Evolutionary conservation across 37 sponge, comb jelly and placozoan species (phyloP), one percentile per base, ranked within the genome.

Genomic region (Ianthella basta): DNA sequence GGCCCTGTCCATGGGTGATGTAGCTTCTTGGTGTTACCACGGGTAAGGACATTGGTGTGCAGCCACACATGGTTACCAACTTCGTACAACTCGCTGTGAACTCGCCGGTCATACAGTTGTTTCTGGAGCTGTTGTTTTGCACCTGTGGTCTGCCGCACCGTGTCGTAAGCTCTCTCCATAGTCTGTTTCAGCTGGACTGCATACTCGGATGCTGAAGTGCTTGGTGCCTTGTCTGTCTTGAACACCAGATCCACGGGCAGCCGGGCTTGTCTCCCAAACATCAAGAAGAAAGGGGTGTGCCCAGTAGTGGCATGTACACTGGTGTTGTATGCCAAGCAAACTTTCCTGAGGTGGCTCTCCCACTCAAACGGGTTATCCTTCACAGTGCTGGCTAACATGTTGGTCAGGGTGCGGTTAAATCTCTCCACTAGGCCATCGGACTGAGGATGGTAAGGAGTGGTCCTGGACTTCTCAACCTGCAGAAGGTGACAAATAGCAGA

Each of bases 351-450:
- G n/a, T n/a, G n/a, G n/a, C 57, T 24, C 18, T 87, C 91, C 87
- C 91, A 91, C 24, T 19, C 15, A 14, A 79, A 34, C 56, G 54
- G 56, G 32, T 84, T 44, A 50, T 70, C 80, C 16, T 72, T 27
- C 6, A 60, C 4, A 34, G 85, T 24, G 35, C 2, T 29, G 32
- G 60, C 5, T 34, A 72, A 64, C 60, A 73, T 21, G 41, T 57
- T 83, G 21, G 29, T 15, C 21, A 90, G 73, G 12, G 85, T 87
- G 1, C 86, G 59, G 63, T 91, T 88, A 36, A 80, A 88, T 1
- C 88, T 8, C 36, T 91, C 92, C 29, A 91, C 86, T 36, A 91
- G 50, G 10, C 88, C 92, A 74, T 88, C 88, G 53, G 86, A 63
- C 38, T 87, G 83, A 15, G 87, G 87, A 61, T 91, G 91, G 54